Evolutionary conservation across 2,888 invertebrate genomes (phyloP).

Genomic region (Pristionchus mayeri): DNA sequence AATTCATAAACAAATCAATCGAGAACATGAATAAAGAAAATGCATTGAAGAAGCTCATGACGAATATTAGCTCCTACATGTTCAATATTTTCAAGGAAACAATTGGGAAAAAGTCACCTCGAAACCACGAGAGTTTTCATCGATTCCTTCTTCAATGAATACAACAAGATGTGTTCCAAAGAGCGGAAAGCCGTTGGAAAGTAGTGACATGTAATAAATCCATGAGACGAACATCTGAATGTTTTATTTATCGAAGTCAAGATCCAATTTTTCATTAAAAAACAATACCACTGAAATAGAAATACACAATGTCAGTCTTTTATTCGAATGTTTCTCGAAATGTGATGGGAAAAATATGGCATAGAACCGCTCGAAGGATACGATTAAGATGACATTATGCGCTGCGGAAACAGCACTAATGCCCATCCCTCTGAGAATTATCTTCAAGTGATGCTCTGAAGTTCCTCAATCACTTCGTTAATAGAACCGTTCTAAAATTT

Average conservation of each 20-base stretch:
- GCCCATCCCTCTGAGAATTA: not conserved
- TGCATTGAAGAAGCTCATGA: not conserved
- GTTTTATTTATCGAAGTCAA: too few species aligned
- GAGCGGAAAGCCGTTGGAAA: not conserved
- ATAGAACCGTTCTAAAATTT: not conserved
- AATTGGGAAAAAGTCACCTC: not conserved
- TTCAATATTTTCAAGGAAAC: not conserved
- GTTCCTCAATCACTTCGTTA: not conserved
- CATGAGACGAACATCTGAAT: not conserved
- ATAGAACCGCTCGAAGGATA: not conserved
- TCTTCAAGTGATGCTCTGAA: too few species aligned
- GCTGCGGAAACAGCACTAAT: not conserved
- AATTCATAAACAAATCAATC: not conserved
- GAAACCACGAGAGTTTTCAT: not conserved
- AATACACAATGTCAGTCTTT: not conserved
- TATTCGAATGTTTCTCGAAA: not conserved
- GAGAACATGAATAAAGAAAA: not conserved
- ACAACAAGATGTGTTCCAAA: not conserved
- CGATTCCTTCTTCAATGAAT: not conserved
- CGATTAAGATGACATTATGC: not conserved
- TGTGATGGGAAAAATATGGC: not conserved
- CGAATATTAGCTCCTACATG: not conserved
- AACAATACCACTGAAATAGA: not conserved
- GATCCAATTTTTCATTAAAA: not conserved
- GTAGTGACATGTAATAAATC: not conserved